phyloP scores from a whole-genome alignment of 1,140 invertebrate genomes.

The Arctopsyche grandis region DNA sequence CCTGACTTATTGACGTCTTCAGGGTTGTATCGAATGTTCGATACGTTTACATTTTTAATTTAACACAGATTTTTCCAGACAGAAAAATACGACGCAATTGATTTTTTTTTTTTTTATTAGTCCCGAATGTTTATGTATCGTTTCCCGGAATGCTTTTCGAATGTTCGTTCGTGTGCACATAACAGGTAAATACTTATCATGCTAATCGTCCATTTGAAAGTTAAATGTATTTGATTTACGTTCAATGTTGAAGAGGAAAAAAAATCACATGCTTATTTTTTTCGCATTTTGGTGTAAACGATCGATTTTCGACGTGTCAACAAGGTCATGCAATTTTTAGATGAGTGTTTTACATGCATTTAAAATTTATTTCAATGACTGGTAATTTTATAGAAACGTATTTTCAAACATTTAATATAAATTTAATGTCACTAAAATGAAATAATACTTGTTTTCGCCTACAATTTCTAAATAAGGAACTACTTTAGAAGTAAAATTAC shows the following conservation, averaged over 20 bases:
- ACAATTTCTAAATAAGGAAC: no score
- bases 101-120: background rate
- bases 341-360: background rate
- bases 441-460: no score
- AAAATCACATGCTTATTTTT: conserved; percentile 2
- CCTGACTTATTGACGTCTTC: conserved; percentile 26
- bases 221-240: conserved; percentile 29
- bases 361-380: no score
- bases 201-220: conserved; percentile 15
- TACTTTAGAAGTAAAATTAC: no score
- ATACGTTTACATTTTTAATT: background rate
- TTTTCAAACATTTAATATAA: no score
- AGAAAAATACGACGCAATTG: background rate
- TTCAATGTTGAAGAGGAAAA: background rate
- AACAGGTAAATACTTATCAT: conserved; percentile 21
- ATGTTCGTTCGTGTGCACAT: conserved; percentile 9
- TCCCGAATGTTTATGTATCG: conserved; percentile 20
- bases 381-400: no score
- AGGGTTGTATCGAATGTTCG: background rate
- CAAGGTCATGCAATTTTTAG: background rate
- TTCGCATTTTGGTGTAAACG: background rate
- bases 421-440: no score
- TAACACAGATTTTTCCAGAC: background rate
- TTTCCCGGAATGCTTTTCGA: conserved; percentile 11
- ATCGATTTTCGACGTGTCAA: conserved; percentile 5